Conservation (phyloP, 2,797 vertebrate species). For the Smutsia temminckii region DNA sequence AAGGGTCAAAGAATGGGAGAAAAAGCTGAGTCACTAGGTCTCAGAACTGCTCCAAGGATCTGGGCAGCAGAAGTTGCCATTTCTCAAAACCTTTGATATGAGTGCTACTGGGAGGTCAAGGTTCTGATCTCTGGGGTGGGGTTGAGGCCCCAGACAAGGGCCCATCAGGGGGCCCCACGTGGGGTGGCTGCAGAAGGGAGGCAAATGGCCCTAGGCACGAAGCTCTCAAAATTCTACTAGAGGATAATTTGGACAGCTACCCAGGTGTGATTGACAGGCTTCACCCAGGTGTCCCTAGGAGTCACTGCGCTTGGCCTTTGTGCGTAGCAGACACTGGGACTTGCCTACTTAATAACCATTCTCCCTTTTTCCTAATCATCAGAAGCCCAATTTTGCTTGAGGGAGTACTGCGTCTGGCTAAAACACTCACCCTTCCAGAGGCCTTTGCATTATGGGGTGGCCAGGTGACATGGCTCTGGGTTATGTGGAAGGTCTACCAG, state of each 20-base stretch:
- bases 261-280: no score
- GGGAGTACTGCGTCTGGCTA: accelerated
- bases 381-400: background rate
- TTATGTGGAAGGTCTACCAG: background rate
- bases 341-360: background rate
- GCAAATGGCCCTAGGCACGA: no score
- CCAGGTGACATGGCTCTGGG: background rate
- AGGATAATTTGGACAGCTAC: background rate
- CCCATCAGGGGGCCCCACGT: no score
- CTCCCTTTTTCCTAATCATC: background rate
- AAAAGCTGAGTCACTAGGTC: background rate
- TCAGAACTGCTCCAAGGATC: background rate
- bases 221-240: no score
- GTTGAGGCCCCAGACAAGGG: no score
- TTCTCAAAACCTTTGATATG: background rate
- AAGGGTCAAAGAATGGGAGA: background rate
- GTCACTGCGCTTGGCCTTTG: background rate
- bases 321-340: background rate
- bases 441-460: background rate
- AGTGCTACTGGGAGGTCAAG: background rate
- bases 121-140: no score
- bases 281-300: background rate
- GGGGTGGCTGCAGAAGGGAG: no score
- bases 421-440: background rate
- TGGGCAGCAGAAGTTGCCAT: background rate